Base-by-base conservation (phyloP, 2,797 vertebrate genomes). In the Dallia pectoralis region DNA sequence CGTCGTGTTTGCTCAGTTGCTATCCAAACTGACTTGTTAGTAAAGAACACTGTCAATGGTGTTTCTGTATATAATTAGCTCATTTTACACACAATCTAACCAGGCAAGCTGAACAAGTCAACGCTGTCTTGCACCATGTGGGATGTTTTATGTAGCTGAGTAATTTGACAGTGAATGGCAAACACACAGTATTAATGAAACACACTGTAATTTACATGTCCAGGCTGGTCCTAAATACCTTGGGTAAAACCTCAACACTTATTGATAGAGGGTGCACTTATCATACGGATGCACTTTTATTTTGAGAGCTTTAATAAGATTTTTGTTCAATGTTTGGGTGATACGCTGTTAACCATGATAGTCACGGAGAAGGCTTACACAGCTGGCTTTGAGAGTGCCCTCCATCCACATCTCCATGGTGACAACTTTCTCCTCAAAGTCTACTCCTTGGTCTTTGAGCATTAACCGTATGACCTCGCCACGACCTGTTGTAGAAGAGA, bases 371-470 rank as follows among this genome's bases (percentile, higher is more conserved):
- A n/a, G 3, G 7, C 51, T 53, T n/a, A 53, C 71, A 59, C 59
- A 73, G n/a, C 27, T 73, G 27, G 44, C 32, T 59, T 64, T 74
- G 9, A 77, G 2, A 32, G 73, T 67, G 1, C 71, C 59, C 32
- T 70, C 69, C 47, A 47, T 59, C 76, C 76, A 77, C 0, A 69
- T 29, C 19, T 73, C 64, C 15, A 53, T 8, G n/a, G 59, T 29
- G 63, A 76, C 33, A 18, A 72, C 25, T 3, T 47, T 36, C 8
- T 76, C 75, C 22, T 68, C 61, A 70, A 70, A 70, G 12, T 76
- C 32, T 29, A 85, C 82, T 29, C 74, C 87, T 78, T 91, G 87
- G 79, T 91, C 90, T 0, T 86, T 72, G 83, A 91, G 73, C 67
- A 91, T 77, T 72, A 91, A 80, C 67, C 89, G 85, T 47, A 53